A percentile compares a stretch with the other conserved stretches of the same genome.
phyloP scores from a whole-genome alignment of 1,140 invertebrate genomes.

The Sycobia sp. region DNA sequence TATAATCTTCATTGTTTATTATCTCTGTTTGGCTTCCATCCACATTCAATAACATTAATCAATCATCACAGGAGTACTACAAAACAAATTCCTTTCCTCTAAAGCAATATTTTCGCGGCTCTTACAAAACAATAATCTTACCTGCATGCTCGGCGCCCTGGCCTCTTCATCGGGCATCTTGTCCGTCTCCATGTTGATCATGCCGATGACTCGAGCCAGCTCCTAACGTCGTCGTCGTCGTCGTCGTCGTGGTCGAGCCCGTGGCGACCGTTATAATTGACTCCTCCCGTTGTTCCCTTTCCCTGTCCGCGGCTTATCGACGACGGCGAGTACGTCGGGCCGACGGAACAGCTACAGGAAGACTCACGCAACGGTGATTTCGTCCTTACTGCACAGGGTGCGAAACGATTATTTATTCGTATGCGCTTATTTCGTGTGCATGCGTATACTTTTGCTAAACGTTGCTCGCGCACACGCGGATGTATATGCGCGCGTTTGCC shows the following conservation, averaged over 20 bases:
- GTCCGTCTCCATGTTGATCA: slow-evolving; percentile 73
- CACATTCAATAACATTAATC: too few relatives aligned
- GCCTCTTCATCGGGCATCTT: slow-evolving; percentile 67
- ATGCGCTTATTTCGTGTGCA: too few relatives aligned
- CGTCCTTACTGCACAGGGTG: too few relatives aligned
- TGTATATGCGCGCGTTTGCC: background rate
- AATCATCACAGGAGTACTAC: too few relatives aligned
- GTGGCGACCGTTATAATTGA: background rate
- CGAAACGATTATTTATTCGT: background rate
- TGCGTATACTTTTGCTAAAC: too few relatives aligned
- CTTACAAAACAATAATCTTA: too few relatives aligned
- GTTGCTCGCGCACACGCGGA: background rate
- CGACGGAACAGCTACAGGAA: slow-evolving; percentile 14
- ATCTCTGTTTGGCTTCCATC: too few relatives aligned
- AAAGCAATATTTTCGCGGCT: too few relatives aligned
- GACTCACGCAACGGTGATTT: slow-evolving; percentile 1
- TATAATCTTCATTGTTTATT: too few relatives aligned
- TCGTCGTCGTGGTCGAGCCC: background rate
- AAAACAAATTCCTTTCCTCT: too few relatives aligned
- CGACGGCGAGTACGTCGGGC: background rate
- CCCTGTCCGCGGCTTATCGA: background rate
- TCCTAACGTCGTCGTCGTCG: too few relatives aligned
- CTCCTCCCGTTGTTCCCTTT: background rate
- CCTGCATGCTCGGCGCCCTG: slow-evolving; percentile 64
- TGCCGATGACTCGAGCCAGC: slow-evolving; percentile 39